phyloP scores from a whole-genome alignment of 1,140 invertebrate genomes.

The Arctopsyche grandis region DNA sequence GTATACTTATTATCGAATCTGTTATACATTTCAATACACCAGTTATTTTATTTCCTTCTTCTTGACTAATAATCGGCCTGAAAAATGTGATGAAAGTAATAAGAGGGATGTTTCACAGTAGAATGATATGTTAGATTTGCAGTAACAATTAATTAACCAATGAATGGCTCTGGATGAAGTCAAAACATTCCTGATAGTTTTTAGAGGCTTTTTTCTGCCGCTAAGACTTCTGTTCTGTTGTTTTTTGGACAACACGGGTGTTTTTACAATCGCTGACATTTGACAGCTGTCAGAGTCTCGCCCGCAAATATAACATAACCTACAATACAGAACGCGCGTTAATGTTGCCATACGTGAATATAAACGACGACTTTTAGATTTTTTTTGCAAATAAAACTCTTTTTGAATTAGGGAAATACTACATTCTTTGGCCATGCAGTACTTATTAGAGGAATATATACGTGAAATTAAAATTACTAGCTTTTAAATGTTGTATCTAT shows the following conservation, averaged over 20 bases:
- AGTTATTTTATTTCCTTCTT: slow-evolving; percentile 14
- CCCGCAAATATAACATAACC: neutral
- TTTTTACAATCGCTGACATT: slow-evolving; percentile 34
- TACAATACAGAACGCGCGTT: neutral
- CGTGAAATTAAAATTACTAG: too few species aligned
- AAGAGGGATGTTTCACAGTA: neutral
- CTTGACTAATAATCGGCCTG: slow-evolving; percentile 29
- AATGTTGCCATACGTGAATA: too few species aligned
- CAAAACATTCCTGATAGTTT: slow-evolving; percentile 47
- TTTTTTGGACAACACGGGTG: slow-evolving; percentile 44
- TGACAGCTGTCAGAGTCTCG: neutral
- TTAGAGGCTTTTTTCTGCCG: slow-evolving; percentile 48
- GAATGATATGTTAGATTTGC: neutral
- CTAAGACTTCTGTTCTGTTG: slow-evolving; percentile 49
- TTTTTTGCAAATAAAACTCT: neutral
- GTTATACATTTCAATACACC: slow-evolving; percentile 5
- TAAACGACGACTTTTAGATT: too few species aligned
- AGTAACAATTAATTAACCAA: slow-evolving; percentile 8
- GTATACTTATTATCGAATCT: neutral
- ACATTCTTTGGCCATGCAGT: too few species aligned
- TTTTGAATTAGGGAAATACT: neutral
- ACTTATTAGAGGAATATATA: too few species aligned
- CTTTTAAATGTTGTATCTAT: too few species aligned
- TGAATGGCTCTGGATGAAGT: slow-evolving; percentile 26
- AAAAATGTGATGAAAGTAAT: neutral